Conservation (phyloP, 2,888 invertebrate genomes). For the Diabrotica balteata region DNA sequence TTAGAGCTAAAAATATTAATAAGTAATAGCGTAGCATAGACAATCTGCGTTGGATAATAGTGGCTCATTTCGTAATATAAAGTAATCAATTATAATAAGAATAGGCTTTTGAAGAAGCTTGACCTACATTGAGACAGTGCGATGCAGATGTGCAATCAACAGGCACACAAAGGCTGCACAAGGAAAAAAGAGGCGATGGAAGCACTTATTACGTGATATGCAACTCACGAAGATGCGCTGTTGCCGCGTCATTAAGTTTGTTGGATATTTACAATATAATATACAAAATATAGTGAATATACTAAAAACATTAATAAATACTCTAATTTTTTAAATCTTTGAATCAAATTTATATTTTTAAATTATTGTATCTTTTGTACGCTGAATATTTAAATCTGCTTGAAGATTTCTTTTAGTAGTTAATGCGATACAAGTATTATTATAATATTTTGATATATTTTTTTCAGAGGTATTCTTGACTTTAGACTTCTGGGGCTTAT, state of each 20-base stretch:
- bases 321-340: too few species aligned
- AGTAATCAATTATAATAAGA: conserved; percentile 40
- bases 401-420: too few species aligned
- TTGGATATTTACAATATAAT: too few species aligned
- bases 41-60: conserved; percentile 23
- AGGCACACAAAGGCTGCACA: conserved; percentile 20
- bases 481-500: too few species aligned
- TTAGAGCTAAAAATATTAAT: conserved; percentile 27
- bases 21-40: conserved; percentile 22
- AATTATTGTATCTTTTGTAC: too few species aligned
- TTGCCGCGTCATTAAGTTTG: neutral
- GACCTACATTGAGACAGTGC: conserved; percentile 55
- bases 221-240: conserved; percentile 22
- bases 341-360: too few species aligned
- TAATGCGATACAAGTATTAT: too few species aligned
- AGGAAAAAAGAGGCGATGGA: conserved; percentile 14
- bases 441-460: too few species aligned
- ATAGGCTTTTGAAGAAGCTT: conserved; percentile 48
- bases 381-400: too few species aligned
- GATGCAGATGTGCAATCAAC: conserved; percentile 53
- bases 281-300: too few species aligned
- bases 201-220: conserved; percentile 17
- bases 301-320: too few species aligned
- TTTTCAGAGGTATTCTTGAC: too few species aligned
- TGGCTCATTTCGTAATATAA: conserved; percentile 27